phyloP scores from a whole-genome alignment of 2,113 vertebrate genomes.

The Pyrgilauda ruficollis region DNA sequence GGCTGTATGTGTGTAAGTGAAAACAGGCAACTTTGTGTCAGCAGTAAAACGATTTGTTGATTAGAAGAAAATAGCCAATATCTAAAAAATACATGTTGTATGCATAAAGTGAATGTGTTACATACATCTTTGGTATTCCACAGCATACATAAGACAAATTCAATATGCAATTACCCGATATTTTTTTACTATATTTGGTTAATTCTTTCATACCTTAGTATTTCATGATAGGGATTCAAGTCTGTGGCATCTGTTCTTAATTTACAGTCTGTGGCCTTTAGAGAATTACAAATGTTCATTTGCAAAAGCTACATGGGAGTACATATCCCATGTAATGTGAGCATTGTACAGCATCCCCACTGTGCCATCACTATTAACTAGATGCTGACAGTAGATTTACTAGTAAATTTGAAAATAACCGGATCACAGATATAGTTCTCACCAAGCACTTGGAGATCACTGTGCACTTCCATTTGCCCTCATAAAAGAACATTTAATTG shows the following conservation, averaged over 20 bases:
- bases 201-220: background rate
- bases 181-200: background rate
- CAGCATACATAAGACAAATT: background rate
- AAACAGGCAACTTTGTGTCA: background rate
- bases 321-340: background rate
- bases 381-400: background rate
- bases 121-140: background rate
- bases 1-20: rapidly evolving
- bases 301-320: background rate
- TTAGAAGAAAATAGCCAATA: background rate
- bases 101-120: background rate
- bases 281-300: background rate
- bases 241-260: background rate
- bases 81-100: background rate
- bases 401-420: background rate
- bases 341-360: background rate
- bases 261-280: background rate
- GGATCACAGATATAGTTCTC: background rate
- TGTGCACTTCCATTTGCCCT: background rate
- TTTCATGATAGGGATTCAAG: background rate
- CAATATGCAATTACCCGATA: background rate
- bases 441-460: background rate
- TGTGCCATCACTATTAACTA: background rate
- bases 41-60: background rate
- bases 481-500: background rate